phyloP scores from a whole-genome alignment of 1,140 invertebrate genomes.

The Lethocerus indicus region DNA sequence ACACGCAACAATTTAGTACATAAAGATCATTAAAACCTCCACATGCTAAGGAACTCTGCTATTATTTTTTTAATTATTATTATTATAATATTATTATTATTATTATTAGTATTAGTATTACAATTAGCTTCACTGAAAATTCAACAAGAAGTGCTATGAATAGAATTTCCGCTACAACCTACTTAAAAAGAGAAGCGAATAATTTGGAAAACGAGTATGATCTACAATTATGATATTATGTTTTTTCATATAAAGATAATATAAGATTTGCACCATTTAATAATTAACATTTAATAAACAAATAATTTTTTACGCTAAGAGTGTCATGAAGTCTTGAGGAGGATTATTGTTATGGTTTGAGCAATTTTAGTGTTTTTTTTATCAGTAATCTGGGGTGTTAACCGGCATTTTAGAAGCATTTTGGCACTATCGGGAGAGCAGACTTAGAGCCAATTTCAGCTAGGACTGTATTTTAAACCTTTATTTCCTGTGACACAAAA shows the following conservation, averaged over 20 bases:
- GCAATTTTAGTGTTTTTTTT: slow-evolving; percentile 13
- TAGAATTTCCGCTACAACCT: slow-evolving; percentile 3
- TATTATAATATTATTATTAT: too few relatives aligned
- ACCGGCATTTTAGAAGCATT: slow-evolving; percentile 12
- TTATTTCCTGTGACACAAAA: too few relatives aligned
- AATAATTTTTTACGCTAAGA: too few relatives aligned
- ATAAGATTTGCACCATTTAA: background rate
- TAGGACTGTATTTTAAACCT: too few relatives aligned
- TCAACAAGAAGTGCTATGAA: slow-evolving; percentile 7
- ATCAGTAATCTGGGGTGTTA: slow-evolving; percentile 9
- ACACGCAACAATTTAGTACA: slow-evolving; percentile 4
- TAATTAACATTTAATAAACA: too few relatives aligned
- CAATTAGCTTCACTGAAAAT: too few relatives aligned
- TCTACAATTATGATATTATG: too few relatives aligned
- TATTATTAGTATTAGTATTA: too few relatives aligned
- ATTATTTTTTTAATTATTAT: slow-evolving; percentile 5
- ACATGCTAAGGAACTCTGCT: slow-evolving; percentile 5
- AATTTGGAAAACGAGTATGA: slow-evolving; percentile 1
- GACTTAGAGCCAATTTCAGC: too few relatives aligned
- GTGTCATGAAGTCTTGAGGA: slow-evolving; percentile 11
- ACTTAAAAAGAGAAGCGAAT: slow-evolving; percentile 7
- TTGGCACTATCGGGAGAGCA: slow-evolving; percentile 12
- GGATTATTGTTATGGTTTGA: slow-evolving; percentile 15
- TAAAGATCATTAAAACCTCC: background rate
- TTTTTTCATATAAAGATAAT: too few relatives aligned